These are phyloP conservation scores for Heptranchias perlo DNA, from an alignment of 2,113 vertebrate genomes.

Conservation along the genomic window DNA sequence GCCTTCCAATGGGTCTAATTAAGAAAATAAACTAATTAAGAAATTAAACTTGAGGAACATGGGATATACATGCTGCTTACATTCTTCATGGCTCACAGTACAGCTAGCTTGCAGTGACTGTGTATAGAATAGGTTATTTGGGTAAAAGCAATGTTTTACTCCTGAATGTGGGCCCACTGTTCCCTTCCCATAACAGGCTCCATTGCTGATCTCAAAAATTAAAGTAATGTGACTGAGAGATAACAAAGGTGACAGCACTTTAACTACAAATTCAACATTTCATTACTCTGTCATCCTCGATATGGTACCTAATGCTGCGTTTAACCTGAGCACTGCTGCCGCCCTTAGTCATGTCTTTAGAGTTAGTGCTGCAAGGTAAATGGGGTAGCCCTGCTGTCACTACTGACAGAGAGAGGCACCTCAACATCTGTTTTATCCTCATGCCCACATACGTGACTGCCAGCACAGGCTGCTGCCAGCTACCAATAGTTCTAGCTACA, in stretches of 20 bases:
- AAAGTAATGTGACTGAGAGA: not conserved
- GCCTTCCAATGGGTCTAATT: not conserved
- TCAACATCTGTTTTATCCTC: not conserved
- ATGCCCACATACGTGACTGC: not conserved
- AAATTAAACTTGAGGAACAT: not conserved
- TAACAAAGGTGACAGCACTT: not conserved
- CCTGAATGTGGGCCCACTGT: not conserved
- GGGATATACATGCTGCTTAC: not conserved
- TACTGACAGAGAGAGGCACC: not conserved
- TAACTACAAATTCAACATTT: not conserved
- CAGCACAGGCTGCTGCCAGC: not conserved
- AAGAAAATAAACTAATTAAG: not conserved
- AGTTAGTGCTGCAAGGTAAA: not conserved
- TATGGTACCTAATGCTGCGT: not conserved
- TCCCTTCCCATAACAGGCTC: not conserved
- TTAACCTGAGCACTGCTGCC: not conserved
- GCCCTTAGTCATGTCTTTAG: not conserved
- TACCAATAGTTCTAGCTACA: not conserved
- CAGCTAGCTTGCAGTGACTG: not conserved
- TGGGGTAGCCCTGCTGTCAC: not conserved
- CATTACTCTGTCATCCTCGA: not conserved
- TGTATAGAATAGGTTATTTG: not conserved
- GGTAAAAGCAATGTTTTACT: not conserved
- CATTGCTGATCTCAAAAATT: not conserved
- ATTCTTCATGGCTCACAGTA: not conserved